A percentile compares a stretch with the other conserved stretches of the same genome.
Evolutionary conservation across 2,797 vertebrate genomes (phyloP).

Genomic region (Potorous gilbertii): DNA sequence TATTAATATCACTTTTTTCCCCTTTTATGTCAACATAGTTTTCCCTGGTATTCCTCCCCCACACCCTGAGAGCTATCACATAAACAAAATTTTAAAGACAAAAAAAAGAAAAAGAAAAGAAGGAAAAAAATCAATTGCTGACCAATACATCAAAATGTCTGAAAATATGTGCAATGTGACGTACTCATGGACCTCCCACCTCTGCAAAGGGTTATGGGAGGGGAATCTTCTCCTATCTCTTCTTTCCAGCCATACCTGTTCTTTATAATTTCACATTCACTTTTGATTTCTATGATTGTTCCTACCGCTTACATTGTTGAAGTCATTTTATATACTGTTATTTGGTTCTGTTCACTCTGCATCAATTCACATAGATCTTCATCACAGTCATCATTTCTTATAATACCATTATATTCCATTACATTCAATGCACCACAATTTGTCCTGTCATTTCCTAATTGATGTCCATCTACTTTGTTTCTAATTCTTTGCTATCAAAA

Average conservation of each 20-base stretch:
- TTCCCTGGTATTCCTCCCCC: not conserved
- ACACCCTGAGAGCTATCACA: not conserved
- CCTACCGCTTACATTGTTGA: not conserved
- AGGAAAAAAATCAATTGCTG: not conserved
- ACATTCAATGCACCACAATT: not conserved
- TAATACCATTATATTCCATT: not conserved
- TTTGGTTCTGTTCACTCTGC: not conserved
- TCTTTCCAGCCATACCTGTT: not conserved
- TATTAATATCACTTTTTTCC: not conserved
- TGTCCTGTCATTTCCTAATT: not conserved
- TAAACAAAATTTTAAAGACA: not conserved
- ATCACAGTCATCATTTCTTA: not conserved
- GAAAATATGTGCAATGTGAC: not conserved
- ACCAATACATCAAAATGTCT: not conserved
- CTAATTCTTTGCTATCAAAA: not conserved
- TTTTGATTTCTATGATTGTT: not conserved
- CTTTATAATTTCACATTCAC: not conserved
- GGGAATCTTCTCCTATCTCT: not conserved
- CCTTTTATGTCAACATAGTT: not conserved
- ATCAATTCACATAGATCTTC: not conserved
- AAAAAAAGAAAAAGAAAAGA: not conserved
- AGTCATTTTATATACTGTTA: not conserved
- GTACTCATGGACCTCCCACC: not conserved
- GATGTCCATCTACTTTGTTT: not conserved
- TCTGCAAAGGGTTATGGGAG: not conserved